These are phyloP conservation scores for Dermatemys mawii DNA, from an alignment of 2,113 vertebrate genomes.

Conservation along the genomic window DNA sequence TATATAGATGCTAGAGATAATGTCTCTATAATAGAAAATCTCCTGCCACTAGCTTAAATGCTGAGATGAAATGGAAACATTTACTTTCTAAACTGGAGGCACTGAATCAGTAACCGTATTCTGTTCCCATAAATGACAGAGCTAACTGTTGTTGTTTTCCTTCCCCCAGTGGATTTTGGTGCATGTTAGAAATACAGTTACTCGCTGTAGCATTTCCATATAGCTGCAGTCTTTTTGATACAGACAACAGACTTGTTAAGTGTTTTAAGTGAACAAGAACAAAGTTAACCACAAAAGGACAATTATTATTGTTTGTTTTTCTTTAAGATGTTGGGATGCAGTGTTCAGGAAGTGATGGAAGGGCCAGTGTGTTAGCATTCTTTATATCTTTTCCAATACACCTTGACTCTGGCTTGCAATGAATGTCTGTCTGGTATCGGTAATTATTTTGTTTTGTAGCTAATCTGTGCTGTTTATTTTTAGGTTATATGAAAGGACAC, in stretches of 20 bases:
- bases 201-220: background rate
- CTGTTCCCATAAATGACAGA: conserved; percentile 43
- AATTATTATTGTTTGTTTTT: background rate
- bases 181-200: background rate
- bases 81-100: conserved; percentile 49
- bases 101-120: conserved; percentile 55
- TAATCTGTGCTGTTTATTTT: background rate
- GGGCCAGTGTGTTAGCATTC: background rate
- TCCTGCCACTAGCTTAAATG: conserved; percentile 23
- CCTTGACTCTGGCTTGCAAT: background rate
- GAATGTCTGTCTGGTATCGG: background rate
- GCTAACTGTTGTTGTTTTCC: background rate
- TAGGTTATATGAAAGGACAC: background rate
- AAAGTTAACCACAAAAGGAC: background rate
- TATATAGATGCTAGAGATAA: accelerated
- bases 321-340: accelerated
- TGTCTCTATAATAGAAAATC: conserved; percentile 4
- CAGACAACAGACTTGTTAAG: background rate
- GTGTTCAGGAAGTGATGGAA: background rate
- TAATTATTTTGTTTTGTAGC: accelerated
- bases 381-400: background rate
- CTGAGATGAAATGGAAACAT: conserved; percentile 45
- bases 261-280: background rate
- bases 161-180: background rate
- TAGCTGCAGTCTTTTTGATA: background rate